Base-by-base conservation (phyloP, 2,888 invertebrate genomes). In the Xestia ashworthii region DNA sequence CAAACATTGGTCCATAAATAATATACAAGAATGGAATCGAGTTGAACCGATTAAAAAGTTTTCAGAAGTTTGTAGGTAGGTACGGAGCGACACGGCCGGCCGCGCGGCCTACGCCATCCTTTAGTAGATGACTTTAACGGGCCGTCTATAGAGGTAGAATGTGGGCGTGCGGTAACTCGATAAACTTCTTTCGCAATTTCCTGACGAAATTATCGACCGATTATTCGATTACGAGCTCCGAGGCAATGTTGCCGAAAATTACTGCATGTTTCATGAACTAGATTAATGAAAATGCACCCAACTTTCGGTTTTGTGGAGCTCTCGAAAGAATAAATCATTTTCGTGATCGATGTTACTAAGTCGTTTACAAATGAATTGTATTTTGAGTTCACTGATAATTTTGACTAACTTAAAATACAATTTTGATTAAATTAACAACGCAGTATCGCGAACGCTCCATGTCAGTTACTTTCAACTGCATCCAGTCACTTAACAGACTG, bases 151-250 rank as follows among this genome's bases (percentile, higher is more conserved):
- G 70, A 53, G 66, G 53, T 67, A 58, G 60, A 79, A 79, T 71
- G 73, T 76, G 68, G 77, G 78, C 66, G 76, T 64, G 53, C 58
- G 69, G 80, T 75, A 76, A 78, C 76, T 71, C 71, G 69, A 77
- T 88, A 80, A 82, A 82, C 74, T 78, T 80, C 82, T 72, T 80
- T 78, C 69, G 73, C 74, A 85, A 87, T 84, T 87, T 76, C 68
- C 79, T 67, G 67, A 68, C 46, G 32, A 74, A 81, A 55, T 74
- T 44, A 69, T 74, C 62, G 64, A 82, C 74, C 64, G 41, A 81
- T 83, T 74, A 73, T 46, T 76, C 69, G 44, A 83, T 79, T 70
- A 80, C 25, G 58, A 73, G 44, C 62, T 71, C 55, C 12, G 50
- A 58, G 25, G 55, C 19, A n/a, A 67, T n/a, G 22, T 53, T 71